These are phyloP conservation scores for Himalopsyche anomala DNA, from an alignment of 2,888 invertebrate species.

Conservation along the genomic window DNA sequence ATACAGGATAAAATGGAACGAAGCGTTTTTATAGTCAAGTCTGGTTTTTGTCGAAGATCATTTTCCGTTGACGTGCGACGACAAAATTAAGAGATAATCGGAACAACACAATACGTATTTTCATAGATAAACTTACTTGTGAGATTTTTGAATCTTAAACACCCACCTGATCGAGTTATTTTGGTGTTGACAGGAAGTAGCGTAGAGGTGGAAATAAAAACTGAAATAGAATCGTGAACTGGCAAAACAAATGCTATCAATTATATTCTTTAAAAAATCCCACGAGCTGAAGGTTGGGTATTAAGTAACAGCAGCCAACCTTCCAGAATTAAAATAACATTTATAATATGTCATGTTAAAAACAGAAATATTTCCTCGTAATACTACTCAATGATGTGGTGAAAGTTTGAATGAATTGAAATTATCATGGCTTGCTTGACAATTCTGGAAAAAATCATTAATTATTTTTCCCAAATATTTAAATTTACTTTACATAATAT, in stretches of 20 bases:
- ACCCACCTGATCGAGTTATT: neutral
- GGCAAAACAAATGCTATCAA: constrained; percentile 28
- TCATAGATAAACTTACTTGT: no score
- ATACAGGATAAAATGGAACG: no score
- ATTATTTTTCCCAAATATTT: no score
- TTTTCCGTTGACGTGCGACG: no score
- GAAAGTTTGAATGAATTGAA: neutral
- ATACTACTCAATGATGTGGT: neutral
- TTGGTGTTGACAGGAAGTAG: constrained; percentile 16
- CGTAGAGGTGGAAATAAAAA: constrained; percentile 20
- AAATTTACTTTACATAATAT: no score
- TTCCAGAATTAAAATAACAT: constrained; percentile 21
- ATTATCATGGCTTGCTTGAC: no score
- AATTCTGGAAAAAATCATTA: no score
- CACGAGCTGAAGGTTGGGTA: constrained; percentile 14
- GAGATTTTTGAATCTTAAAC: neutral
- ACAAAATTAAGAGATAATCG: no score
- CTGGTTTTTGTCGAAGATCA: no score
- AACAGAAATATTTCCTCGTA: neutral
- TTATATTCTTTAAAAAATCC: neutral
- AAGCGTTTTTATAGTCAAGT: no score
- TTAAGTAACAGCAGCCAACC: neutral
- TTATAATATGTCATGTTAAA: neutral
- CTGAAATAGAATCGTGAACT: constrained; percentile 5
- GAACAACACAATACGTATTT: no score